phyloP scores from a whole-genome alignment of 2,113 vertebrate species.

The Euleptes europaea region DNA sequence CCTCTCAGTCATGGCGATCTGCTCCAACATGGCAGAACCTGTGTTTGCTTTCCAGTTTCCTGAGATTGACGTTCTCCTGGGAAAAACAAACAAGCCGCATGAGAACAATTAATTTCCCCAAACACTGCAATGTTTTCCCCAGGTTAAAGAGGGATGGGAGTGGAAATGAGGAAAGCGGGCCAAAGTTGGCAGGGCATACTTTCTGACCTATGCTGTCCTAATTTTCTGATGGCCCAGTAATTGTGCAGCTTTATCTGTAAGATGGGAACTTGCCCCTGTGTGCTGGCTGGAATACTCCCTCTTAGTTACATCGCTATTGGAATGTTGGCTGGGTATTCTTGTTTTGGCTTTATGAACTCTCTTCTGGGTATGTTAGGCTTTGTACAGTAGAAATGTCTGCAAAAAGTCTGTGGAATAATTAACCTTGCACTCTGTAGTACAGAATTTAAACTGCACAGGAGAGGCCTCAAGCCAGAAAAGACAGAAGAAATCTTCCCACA shows the following conservation, averaged over 20 bases:
- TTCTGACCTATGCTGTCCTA: constrained; percentile 45
- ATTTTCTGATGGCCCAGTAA: constrained; percentile 33
- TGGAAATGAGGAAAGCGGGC: constrained; percentile 33
- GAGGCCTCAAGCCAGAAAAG: constrained; percentile 24
- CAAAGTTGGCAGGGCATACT: constrained; percentile 33
- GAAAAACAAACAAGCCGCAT: constrained; percentile 57
- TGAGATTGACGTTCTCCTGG: constrained; percentile 96
- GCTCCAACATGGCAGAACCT: constrained; percentile 96
- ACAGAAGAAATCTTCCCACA: constrained; percentile 26
- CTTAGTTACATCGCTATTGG: constrained; percentile 52
- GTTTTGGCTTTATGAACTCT: constrained; percentile 39
- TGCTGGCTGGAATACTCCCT: constrained; percentile 22
- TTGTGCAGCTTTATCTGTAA: constrained; percentile 37
- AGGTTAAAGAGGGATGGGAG: constrained; percentile 12
- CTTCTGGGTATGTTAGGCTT: constrained; percentile 25
- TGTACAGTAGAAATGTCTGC: constrained; percentile 23
- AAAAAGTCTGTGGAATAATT: constrained; percentile 40
- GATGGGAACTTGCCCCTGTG: constrained; percentile 36
- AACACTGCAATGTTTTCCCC: constrained; percentile 37
- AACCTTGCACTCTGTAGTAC: constrained; percentile 31
- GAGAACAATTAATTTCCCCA: constrained; percentile 39
- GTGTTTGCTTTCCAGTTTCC: constrained; percentile 99
- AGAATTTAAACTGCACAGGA: background rate
- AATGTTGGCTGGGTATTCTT: constrained; percentile 11
- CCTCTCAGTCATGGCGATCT: constrained; percentile 98